Evolutionary conservation across 2,797 vertebrate species (phyloP), one percentile per base, ranked within the genome.

Genomic region (Labroides dimidiatus): DNA sequence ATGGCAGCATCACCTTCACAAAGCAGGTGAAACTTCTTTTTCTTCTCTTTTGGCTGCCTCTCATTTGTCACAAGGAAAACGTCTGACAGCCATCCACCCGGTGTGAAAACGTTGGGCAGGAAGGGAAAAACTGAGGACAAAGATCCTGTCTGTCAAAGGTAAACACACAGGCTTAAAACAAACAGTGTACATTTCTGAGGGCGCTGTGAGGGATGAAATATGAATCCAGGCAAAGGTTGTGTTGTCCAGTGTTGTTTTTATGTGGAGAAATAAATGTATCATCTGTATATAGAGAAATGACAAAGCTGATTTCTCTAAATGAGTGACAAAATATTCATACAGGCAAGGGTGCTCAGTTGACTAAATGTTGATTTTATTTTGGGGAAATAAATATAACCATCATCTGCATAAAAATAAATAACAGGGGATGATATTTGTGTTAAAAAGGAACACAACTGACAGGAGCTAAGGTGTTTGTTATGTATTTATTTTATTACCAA

Each of bases 1-100:
- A 11, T 60, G 66, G 33, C 50, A 36, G 62, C 55, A 1, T 43
- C 66, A 51, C 56, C 50, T 59, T 57, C 69, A 58, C 69, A 66
- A 42, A 66, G 42, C 39, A 56, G 52, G 54, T 69, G 64, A 51
- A 44, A 48, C 53, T 27, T 50, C 10, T 41, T 63, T 64, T 24
- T 69, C 17, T 65, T 21, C 54, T 48, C 15, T 45, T 48, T 36
- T 23, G 41, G 9, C 24, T 2, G 47, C 53, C 17, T 39, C 57
- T 60, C 55, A 58, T 57, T 56, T 24, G 19, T 75, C 51, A 63
- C 33, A 64, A 47, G 13, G 36, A 20, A 51, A 60, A 71, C 12
- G n/a, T 65, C 36, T 41, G 17, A 61, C 30, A 24, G n/a, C 4
- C 2, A 7, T 14, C 68, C 30, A 15, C 47, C 19, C 11, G n/a